Evolutionary conservation across 2,113 vertebrate genomes (phyloP).

Genomic region (Cinclus mexicanus): DNA sequence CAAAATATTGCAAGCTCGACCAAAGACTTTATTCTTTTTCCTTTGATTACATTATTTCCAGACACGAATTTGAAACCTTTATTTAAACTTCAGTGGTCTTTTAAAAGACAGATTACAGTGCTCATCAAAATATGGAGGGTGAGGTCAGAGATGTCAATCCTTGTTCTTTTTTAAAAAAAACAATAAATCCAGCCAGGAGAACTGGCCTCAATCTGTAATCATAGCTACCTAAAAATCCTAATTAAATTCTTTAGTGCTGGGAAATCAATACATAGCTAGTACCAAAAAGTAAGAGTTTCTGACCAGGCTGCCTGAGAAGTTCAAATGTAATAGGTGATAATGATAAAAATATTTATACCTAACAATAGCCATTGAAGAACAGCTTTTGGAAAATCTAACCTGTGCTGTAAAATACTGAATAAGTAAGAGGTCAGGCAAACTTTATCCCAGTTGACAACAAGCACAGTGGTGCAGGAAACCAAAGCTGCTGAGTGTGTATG

Average conservation of each 20-base stretch:
- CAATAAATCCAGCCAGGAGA: background rate
- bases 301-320: background rate
- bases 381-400: background rate
- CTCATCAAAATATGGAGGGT: background rate
- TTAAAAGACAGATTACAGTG: background rate
- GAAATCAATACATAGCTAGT: background rate
- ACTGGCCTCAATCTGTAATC: background rate
- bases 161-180: background rate
- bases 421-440: background rate
- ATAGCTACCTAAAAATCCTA: background rate
- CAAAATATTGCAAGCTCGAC: slow-evolving; percentile 13
- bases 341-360: too few species aligned
- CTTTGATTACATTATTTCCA: background rate
- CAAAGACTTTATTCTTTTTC: background rate
- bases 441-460: background rate
- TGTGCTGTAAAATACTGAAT: background rate
- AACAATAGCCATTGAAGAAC: fast-evolving
- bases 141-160: background rate
- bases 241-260: background rate
- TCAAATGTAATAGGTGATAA: too few species aligned
- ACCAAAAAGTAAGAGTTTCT: background rate
- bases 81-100: background rate
- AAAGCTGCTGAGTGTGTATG: background rate
- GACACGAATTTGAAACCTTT: background rate
- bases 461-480: background rate